These are phyloP conservation scores for Dipus sagitta DNA, from an alignment of 2,797 vertebrate species.

Conservation along the genomic window DNA sequence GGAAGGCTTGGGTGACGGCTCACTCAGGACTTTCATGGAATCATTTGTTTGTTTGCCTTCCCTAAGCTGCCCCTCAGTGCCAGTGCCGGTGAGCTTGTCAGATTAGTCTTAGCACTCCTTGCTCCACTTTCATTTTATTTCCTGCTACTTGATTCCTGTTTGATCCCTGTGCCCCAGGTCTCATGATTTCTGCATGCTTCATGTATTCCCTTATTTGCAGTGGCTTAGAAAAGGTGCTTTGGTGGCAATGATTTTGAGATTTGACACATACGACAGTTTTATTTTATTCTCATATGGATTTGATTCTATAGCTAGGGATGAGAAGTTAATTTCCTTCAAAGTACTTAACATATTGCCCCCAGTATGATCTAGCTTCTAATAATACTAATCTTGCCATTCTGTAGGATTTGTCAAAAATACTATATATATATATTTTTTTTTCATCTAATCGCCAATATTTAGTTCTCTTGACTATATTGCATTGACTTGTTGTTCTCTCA, in stretches of 20 bases:
- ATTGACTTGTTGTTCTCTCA: background rate
- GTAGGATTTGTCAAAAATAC: background rate
- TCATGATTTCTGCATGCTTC: too few relatives aligned
- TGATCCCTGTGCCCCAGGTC: too few relatives aligned
- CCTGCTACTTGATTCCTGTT: too few relatives aligned
- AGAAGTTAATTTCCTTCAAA: background rate
- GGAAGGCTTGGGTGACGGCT: background rate
- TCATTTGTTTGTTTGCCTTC: background rate
- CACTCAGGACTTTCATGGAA: background rate
- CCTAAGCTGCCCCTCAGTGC: background rate
- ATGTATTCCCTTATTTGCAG: too few relatives aligned
- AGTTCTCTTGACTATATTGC: background rate
- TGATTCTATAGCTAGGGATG: background rate
- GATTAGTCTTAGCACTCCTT: background rate
- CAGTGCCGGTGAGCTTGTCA: too few relatives aligned
- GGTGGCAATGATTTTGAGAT: background rate
- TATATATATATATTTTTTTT: background rate
- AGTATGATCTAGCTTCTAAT: constrained; percentile 2
- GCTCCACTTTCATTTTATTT: background rate
- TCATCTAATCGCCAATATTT: background rate
- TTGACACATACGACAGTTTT: background rate
- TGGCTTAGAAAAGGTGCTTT: background rate
- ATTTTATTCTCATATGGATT: background rate
- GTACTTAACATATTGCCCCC: background rate
- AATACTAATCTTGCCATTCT: background rate